A percentile compares a stretch with the other conserved stretches of the same genome.
phyloP scores from a whole-genome alignment of 2,888 invertebrate genomes.

The Melangyna quadrimaculata region DNA sequence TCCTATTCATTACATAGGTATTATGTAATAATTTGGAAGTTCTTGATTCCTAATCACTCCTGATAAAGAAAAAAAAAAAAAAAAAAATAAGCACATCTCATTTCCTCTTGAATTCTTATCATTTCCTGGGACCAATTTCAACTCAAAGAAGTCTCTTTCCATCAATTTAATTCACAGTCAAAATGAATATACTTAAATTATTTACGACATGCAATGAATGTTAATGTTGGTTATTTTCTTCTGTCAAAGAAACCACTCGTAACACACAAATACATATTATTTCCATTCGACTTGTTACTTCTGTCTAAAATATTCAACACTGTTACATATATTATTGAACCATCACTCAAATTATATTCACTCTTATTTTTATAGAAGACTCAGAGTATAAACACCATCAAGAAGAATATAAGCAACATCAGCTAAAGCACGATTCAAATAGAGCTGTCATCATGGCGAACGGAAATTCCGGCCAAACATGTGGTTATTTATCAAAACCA shows the following conservation, averaged over 20 bases:
- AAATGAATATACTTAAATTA: background rate
- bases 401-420: background rate
- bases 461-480: constrained; percentile 1
- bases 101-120: background rate
- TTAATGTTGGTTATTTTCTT: background rate
- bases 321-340: background rate
- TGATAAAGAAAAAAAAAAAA: background rate
- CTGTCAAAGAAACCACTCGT: background rate
- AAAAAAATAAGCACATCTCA: background rate
- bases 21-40: background rate
- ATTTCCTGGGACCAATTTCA: background rate
- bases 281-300: background rate
- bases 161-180: background rate
- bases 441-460: background rate
- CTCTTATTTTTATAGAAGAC: background rate
- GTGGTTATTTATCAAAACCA: background rate
- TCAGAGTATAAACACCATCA: background rate
- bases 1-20: no score
- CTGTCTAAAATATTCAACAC: background rate
- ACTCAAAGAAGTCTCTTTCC: background rate
- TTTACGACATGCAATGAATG: background rate
- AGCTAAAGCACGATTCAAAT: background rate
- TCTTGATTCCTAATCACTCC: background rate
- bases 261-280: background rate
- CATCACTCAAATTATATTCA: constrained; percentile 10